Evolutionary conservation across 1,140 invertebrate genomes (phyloP), one percentile per base, ranked within the genome.

Genomic region (Neodiprion virginianus): DNA sequence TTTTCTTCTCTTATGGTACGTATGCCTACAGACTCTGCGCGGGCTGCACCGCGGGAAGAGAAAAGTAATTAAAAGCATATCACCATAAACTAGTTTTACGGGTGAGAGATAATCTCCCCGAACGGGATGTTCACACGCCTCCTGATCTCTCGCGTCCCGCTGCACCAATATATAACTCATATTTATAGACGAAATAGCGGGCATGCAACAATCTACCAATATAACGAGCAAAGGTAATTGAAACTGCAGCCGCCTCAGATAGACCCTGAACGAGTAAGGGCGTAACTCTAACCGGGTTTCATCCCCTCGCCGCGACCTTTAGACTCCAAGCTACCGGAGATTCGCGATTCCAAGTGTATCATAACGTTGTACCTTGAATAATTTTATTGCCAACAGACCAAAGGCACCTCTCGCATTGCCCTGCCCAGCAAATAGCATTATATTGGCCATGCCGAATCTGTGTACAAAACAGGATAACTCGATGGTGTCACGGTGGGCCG

Each of bases 371-470:
- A 61, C 53, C 53, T 61, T 61, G 53, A 61, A 61, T 61, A 61
- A 61, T 61, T 61, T 61, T 61, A 61, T 61, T 61, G 53, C 53
- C 53, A 61, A 61, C 53, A 61, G 53, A 61, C 53, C n/a, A 61
- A 61, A 61, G 53, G 53, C 11, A 61, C 11, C n/a, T 61, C 53
- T 17, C 4, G 4, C 53, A 61, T 61, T 49, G 69, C 28, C 28
- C 17, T 23, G 71, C 73, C 65, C 67, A 28, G 75, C 47, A 80
- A 83, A 87, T 79, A 80, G 82, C 79, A 77, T 87, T 87, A 82
- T 85, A 87, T 87, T 87, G 79, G 79, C 79, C 83, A 78, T 85
- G 75, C 7, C 83, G 76, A 87, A 87, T 87, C 79, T 76, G 83
- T 83, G 79, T 81, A 84, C 81, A 82, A 87, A 87, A 87, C 83